Evolutionary conservation across 2,113 vertebrate genomes (phyloP), one percentile per base, ranked within the genome.

Genomic region (Scomber colias): DNA sequence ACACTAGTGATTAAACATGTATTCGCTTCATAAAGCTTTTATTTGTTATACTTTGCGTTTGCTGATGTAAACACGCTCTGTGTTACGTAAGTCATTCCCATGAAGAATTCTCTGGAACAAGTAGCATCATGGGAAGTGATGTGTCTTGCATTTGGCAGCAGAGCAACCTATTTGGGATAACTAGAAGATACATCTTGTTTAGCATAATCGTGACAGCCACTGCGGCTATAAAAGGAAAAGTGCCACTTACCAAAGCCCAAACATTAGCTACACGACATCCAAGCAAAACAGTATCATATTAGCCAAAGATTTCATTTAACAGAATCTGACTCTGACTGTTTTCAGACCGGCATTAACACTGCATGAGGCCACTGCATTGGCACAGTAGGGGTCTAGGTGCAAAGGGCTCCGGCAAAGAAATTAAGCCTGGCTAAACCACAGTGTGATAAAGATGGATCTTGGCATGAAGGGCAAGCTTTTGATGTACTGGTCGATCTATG

Each of bases 71-170:
- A 92, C 83, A 81, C 66, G 3, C 24, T 3, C 27, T 1, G 50
- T 16, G 54, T 89, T 86, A 80, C 64, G 72, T 67, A 87, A 91
- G 60, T 51, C 56, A 21, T 17, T 62, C 67, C 85, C 30, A 17
- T 68, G 70, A 84, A 82, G 75, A 30, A 66, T 74, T 40, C 62
- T 81, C 72, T 85, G 72, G 59, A 87, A 83, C 55, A 46, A 83
- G 78, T 10, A 30, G 69, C 62, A 69, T 88, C 81, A 83, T 64
- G 87, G 89, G 71, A 89, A 82, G 63, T 16, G 56, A 21, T 67
- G 74, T 45, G 57, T 78, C 75, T 76, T 54, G 65, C 46, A 50
- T 48, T 83, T 87, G 83, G 72, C 73, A 76, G 83, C 49, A 53
- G 46, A 31, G 44, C 61, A 57, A 61, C 80, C 83, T 81, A 67